These are phyloP conservation scores for Oenanthe melanoleuca DNA, from an alignment of 2,113 vertebrate genomes.

Conservation along the genomic window DNA sequence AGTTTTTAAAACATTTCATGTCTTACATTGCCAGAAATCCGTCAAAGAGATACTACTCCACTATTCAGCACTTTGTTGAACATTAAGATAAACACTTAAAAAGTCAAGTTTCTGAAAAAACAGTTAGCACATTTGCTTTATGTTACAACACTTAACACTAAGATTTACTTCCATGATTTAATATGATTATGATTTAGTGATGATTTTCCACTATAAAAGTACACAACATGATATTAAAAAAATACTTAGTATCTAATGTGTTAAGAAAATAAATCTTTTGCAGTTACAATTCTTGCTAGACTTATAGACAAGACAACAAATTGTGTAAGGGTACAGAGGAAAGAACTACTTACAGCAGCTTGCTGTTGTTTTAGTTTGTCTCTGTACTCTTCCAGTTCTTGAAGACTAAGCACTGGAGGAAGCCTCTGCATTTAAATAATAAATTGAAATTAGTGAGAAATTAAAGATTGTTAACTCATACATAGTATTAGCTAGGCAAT, in stretches of 20 bases:
- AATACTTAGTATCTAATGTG: not conserved
- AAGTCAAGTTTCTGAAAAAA: not conserved
- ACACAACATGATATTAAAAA: not conserved
- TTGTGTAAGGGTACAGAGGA: not conserved
- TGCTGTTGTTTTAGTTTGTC: constrained; percentile 94
- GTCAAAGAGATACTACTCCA: not conserved
- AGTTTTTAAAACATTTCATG: not conserved
- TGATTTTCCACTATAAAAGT: not conserved
- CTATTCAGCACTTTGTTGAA: not conserved
- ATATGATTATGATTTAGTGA: not conserved
- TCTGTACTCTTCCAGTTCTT: constrained; percentile 92
- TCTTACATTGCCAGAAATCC: not conserved
- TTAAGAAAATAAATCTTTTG: not conserved
- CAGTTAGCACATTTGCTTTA: not conserved
- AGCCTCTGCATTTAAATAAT: constrained; percentile 82
- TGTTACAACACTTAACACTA: not conserved
- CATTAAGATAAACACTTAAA: not conserved
- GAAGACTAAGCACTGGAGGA: constrained; percentile 89
- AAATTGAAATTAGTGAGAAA: constrained; percentile 2
- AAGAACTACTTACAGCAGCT: constrained; percentile 86
- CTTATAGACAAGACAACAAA: not conserved
- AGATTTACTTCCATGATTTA: not conserved
- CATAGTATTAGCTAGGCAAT: not conserved
- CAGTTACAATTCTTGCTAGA: not conserved
- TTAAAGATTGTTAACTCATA: not conserved